Conservation (phyloP, 2,113 vertebrate genomes). For the Rhagologus leucostigma region DNA sequence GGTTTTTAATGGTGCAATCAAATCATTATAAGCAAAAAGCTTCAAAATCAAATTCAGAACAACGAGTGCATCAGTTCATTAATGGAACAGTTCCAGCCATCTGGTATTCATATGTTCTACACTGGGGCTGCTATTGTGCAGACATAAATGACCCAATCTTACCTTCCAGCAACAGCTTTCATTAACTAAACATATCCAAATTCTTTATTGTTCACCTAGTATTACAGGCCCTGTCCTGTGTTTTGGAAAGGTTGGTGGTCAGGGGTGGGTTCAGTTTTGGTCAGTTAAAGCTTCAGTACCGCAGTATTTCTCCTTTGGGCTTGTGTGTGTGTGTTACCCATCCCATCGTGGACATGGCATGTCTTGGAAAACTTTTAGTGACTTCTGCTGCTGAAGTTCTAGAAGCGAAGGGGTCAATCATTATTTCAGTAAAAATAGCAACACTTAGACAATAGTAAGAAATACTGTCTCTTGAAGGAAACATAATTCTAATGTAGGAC, state of each 20-base stretch:
- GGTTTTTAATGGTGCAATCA: slow-evolving; percentile 63
- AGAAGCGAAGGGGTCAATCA: neutral
- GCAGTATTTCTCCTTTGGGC: neutral
- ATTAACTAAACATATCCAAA: slow-evolving; percentile 59
- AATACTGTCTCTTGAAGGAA: neutral
- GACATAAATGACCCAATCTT: slow-evolving; percentile 67
- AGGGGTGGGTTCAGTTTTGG: neutral
- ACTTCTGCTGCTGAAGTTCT: neutral
- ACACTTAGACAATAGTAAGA: neutral
- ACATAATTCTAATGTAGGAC: neutral
- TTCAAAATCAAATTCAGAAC: slow-evolving; percentile 73
- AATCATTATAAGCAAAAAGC: slow-evolving; percentile 63
- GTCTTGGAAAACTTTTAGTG: neutral
- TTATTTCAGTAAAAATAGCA: neutral
- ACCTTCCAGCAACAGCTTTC: slow-evolving; percentile 71
- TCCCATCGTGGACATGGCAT: neutral
- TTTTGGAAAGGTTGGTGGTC: neutral
- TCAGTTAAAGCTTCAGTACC: neutral
- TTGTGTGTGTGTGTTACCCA: neutral
- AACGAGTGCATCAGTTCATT: slow-evolving; percentile 74
- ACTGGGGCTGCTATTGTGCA: slow-evolving; percentile 55
- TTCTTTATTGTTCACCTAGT: slow-evolving; percentile 51
- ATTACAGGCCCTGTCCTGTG: neutral
- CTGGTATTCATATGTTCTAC: slow-evolving; percentile 75
- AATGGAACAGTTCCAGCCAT: slow-evolving; percentile 75